Evolutionary conservation across 2,113 vertebrate genomes (phyloP).

Genomic region (Gallinago media): DNA sequence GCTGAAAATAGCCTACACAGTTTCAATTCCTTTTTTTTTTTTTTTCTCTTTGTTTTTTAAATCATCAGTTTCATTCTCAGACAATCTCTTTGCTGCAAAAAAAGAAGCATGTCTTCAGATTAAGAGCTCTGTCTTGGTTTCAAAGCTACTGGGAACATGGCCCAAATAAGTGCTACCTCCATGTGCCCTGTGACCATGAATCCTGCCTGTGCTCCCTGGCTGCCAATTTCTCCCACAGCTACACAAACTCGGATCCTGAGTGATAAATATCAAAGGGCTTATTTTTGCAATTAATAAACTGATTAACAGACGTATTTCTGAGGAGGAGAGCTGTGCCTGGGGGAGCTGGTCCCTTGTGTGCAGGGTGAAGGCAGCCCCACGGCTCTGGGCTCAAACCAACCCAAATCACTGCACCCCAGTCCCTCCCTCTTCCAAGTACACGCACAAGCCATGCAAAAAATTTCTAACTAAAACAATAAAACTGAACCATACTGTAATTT

Average conservation of each 20-base stretch:
- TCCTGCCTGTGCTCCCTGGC: background rate
- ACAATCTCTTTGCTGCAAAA: background rate
- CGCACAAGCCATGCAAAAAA: fast-evolving
- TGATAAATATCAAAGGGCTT: background rate
- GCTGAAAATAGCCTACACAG: background rate
- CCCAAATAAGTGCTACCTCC: background rate
- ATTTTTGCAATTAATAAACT: background rate
- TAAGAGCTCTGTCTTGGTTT: background rate
- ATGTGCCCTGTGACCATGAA: background rate
- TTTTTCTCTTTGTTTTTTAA: background rate
- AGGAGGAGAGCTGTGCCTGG: fast-evolving
- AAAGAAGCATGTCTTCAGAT: background rate
- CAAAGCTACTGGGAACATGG: background rate
- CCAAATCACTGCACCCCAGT: background rate
- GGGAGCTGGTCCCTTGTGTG: background rate
- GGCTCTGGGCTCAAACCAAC: background rate
- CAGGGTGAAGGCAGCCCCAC: fast-evolving
- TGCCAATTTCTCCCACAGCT: background rate
- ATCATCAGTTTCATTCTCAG: slow-evolving; percentile 21
- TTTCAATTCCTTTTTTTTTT: slow-evolving; percentile 40
- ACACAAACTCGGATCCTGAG: background rate
- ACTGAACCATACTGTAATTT: background rate
- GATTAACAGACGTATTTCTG: background rate
- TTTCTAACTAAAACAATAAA: background rate
- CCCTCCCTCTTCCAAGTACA: background rate